Conservation (phyloP, 2,113 vertebrate genomes). For the Struthio camelus region DNA sequence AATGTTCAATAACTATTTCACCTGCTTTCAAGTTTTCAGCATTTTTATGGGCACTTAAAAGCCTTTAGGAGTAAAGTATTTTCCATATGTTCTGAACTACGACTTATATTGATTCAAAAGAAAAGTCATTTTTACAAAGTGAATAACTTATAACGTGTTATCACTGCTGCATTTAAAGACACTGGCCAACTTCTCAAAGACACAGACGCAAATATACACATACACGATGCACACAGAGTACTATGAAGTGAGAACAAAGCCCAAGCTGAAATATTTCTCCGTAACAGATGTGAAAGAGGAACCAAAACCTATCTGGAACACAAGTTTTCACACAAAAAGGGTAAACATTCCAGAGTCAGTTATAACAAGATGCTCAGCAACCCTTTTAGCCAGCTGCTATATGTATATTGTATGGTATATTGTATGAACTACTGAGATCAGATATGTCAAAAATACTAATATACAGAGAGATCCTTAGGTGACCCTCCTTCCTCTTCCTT, state of each 20-base stretch:
- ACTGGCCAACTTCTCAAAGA: not conserved
- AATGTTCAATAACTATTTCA: not conserved
- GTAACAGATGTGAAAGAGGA: not conserved
- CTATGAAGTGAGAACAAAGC: not conserved
- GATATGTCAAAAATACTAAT: conserved; percentile 5
- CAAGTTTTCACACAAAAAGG: not conserved
- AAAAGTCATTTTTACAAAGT: not conserved
- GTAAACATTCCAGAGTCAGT: not conserved
- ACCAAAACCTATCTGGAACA: not conserved
- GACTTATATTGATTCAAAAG: not conserved
- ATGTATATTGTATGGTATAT: too few relatives aligned
- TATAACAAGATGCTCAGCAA: not conserved
- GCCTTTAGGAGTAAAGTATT: not conserved
- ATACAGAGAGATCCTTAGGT: not conserved
- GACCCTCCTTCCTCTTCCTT: not conserved
- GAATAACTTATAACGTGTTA: not conserved
- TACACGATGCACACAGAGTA: not conserved
- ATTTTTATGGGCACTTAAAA: not conserved
- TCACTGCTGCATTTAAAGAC: not conserved
- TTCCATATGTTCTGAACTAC: not conserved
- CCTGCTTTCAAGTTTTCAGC: not conserved
- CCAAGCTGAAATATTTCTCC: not conserved
- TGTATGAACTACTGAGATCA: not conserved
- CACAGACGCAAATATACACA: not conserved
- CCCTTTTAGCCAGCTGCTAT: not conserved